Evolutionary conservation across 2,888 invertebrate genomes (phyloP).

Genomic region (Troides helena): DNA sequence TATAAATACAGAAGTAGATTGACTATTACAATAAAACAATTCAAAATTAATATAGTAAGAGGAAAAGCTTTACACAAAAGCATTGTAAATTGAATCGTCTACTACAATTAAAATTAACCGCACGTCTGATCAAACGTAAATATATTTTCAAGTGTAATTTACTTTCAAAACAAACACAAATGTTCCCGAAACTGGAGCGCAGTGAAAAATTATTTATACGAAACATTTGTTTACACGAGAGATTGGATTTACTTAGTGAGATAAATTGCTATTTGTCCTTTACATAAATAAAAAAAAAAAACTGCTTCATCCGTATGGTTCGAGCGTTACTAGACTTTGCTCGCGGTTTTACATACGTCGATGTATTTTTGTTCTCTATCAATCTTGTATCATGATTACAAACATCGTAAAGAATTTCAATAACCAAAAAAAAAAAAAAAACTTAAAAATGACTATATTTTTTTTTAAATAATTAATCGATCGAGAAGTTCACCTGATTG

Average conservation of each 20-base stretch:
- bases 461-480: too few relatives aligned
- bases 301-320: conserved; percentile 7
- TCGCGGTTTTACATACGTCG: background rate
- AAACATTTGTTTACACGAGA: conserved; percentile 14
- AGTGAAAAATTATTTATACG: conserved; percentile 27
- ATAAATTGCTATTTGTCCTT: conserved; percentile 24
- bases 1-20: background rate
- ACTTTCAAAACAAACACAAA: conserved; percentile 25
- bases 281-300: conserved; percentile 12
- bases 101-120: conserved; percentile 14
- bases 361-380: background rate
- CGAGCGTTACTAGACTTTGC: background rate
- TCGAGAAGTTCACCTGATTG: too few relatives aligned
- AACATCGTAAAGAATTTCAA: too few relatives aligned
- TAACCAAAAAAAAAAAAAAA: too few relatives aligned
- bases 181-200: conserved; percentile 20
- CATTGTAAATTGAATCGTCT: background rate
- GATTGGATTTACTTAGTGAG: conserved; percentile 26
- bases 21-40: background rate
- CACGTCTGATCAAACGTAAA: conserved; percentile 15
- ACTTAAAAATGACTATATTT: too few relatives aligned
- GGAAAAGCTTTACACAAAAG: background rate
- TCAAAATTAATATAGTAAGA: background rate
- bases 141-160: conserved; percentile 24
- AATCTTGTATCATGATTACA: too few relatives aligned